These are phyloP conservation scores for Circaetus gallicus DNA, from an alignment of 2,113 vertebrate species.

Conservation along the genomic window DNA sequence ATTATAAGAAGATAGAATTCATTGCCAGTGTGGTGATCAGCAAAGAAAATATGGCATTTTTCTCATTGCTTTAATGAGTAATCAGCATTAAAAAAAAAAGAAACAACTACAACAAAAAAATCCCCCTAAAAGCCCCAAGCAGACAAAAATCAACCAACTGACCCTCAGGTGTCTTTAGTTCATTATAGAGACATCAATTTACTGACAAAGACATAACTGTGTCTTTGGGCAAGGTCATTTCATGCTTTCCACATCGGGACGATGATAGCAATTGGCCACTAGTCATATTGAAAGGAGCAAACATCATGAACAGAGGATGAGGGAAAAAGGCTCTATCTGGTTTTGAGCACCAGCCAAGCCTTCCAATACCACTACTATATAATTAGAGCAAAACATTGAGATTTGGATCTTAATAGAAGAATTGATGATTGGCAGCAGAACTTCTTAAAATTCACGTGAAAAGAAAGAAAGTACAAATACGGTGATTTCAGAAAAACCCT, in stretches of 20 bases:
- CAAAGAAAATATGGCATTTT: neutral
- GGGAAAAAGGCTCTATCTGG: neutral
- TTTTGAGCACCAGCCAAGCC: neutral
- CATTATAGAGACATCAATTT: neutral
- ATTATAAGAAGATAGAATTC: neutral
- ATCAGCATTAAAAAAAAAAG: neutral
- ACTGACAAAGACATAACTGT: neutral
- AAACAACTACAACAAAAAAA: neutral
- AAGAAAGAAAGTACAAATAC: neutral
- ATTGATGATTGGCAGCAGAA: neutral
- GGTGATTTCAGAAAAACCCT: neutral
- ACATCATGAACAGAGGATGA: neutral
- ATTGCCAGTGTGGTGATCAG: neutral
- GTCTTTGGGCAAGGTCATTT: slow-evolving; percentile 35
- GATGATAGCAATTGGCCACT: neutral
- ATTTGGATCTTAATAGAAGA: neutral
- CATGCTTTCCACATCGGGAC: neutral
- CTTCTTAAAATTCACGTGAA: neutral
- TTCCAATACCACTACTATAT: neutral
- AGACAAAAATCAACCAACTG: neutral
- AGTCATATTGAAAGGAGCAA: neutral
- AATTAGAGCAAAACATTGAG: neutral
- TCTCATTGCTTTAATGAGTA: neutral
- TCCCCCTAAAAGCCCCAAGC: neutral
- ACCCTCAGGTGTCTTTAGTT: neutral